phyloP scores from a whole-genome alignment of 2,113 vertebrate genomes.

The Actinemys pallida region DNA sequence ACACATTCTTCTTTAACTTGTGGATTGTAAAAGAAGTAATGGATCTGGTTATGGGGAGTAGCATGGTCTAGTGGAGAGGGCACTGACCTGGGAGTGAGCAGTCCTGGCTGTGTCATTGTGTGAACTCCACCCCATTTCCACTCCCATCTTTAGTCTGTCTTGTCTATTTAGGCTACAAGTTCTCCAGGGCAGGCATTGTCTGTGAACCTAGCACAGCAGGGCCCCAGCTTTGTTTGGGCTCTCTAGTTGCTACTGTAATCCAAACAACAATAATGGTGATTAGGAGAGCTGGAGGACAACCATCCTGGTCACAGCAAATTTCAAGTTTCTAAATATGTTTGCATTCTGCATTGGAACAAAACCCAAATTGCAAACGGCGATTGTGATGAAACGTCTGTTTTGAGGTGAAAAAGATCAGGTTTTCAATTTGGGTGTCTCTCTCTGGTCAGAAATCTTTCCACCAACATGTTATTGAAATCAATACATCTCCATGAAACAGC shows the following conservation, averaged over 20 bases:
- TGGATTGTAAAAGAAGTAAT: background rate
- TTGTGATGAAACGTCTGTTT: background rate
- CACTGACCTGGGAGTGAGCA: background rate
- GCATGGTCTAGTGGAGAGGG: background rate
- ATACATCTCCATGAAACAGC: background rate
- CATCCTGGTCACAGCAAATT: background rate
- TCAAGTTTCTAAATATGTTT: background rate
- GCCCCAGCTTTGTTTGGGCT: background rate
- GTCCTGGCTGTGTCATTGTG: fast-evolving
- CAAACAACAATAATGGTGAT: background rate
- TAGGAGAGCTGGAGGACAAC: background rate
- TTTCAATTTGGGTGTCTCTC: background rate
- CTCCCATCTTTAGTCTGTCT: background rate
- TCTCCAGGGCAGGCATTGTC: background rate
- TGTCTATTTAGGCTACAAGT: fast-evolving
- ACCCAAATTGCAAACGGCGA: fast-evolving
- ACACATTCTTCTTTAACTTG: background rate
- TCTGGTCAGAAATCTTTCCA: background rate
- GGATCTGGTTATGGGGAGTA: fast-evolving
- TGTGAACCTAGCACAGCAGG: fast-evolving
- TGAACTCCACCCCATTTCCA: too few relatives aligned
- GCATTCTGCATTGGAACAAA: background rate
- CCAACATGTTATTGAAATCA: background rate
- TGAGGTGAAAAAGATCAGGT: fast-evolving
- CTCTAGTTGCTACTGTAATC: fast-evolving